These are phyloP conservation scores for Neodiprion virginianus DNA, from an alignment of 1,140 invertebrate species.

Conservation along the genomic window DNA sequence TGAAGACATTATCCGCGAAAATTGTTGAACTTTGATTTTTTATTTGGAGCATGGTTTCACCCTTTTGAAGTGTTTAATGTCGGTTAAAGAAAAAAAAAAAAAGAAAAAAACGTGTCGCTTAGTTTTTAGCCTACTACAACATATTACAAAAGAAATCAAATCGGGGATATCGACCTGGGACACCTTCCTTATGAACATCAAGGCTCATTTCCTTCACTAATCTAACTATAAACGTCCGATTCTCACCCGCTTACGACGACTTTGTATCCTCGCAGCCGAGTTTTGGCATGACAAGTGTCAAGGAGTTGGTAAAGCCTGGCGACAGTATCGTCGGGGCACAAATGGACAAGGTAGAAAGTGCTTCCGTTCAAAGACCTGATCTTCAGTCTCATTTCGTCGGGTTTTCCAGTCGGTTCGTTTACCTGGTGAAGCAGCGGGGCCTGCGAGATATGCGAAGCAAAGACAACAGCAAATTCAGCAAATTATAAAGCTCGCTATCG, in stretches of 20 bases:
- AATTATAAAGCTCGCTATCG: neutral
- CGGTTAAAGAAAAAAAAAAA: too few relatives aligned
- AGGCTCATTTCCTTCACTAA: neutral
- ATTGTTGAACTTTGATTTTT: too few relatives aligned
- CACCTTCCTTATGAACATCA: too few relatives aligned
- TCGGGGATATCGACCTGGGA: too few relatives aligned
- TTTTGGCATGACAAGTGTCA: conserved; percentile 40
- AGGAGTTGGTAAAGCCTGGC: conserved; percentile 47
- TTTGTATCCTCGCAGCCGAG: conserved; percentile 34
- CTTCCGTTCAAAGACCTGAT: conserved; percentile 52
- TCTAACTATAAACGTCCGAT: neutral
- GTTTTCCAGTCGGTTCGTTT: conserved; percentile 43
- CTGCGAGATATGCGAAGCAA: conserved; percentile 31
- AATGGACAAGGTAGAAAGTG: conserved; percentile 47
- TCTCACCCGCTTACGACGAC: conserved; percentile 52
- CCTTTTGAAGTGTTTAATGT: too few relatives aligned
- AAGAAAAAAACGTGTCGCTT: too few relatives aligned
- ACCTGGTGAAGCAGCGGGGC: conserved; percentile 44
- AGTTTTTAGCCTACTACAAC: too few relatives aligned
- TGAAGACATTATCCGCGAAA: conserved; percentile 25
- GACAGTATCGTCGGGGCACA: conserved; percentile 48
- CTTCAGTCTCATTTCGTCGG: conserved; percentile 50
- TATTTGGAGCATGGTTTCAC: too few relatives aligned
- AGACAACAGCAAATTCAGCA: conserved; percentile 8
- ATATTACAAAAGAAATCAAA: too few relatives aligned